These are phyloP conservation scores for Aegotheles bennettii DNA, from an alignment of 2,113 vertebrate genomes.

Conservation along the genomic window DNA sequence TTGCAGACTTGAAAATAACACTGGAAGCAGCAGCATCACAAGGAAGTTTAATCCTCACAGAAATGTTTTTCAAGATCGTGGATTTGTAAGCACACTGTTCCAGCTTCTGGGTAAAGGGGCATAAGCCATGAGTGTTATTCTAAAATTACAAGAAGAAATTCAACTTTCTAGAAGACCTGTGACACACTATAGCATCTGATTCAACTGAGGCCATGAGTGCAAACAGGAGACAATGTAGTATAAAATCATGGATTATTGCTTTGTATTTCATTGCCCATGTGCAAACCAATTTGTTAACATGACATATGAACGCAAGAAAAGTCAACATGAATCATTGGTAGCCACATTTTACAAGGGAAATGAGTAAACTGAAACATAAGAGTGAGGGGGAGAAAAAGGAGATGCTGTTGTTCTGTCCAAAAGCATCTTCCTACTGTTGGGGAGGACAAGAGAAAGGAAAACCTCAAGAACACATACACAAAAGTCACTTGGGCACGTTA, in stretches of 20 bases:
- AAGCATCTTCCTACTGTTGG: background rate
- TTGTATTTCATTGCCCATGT: background rate
- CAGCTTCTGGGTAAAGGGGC: background rate
- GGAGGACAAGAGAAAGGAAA: background rate
- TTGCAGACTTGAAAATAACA: background rate
- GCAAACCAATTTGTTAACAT: background rate
- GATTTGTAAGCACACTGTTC: background rate
- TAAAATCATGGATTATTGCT: background rate
- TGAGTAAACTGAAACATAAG: background rate
- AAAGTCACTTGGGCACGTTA: background rate
- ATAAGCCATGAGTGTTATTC: background rate
- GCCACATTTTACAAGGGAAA: background rate
- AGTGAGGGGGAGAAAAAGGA: background rate
- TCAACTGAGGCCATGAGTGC: background rate
- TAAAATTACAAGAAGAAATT: slow-evolving; percentile 19
- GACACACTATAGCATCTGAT: background rate
- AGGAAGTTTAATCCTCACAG: background rate
- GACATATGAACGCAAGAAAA: background rate
- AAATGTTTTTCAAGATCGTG: background rate
- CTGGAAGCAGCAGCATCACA: background rate
- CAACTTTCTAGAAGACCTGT: background rate
- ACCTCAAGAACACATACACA: background rate
- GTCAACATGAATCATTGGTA: background rate
- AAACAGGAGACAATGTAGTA: background rate
- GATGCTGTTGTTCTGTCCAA: background rate